Evolutionary conservation across 2,888 invertebrate genomes (phyloP), one percentile per base, ranked within the genome.

Genomic region (Amphipyra berbera): DNA sequence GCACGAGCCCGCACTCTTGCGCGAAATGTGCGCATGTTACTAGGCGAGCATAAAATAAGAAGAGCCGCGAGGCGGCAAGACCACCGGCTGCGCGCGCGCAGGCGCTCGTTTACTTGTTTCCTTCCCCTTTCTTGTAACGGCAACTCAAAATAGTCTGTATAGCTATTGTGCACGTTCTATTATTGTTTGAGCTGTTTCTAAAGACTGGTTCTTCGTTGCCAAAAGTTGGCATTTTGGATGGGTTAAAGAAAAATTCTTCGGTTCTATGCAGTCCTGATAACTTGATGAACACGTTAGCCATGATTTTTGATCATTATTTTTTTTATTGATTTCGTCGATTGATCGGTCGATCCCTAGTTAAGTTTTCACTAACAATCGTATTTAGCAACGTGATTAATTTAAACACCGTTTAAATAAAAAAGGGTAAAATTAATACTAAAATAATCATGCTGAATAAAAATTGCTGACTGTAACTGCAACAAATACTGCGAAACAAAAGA

Each of bases 21-120:
- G 94, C 94, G 93, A 94, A 93, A 90, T 89, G 94, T 94, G 95
- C 95, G 94, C 95, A 90, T 89, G 82, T 82, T 91, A 93, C 92
- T 81, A 93, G 92, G 93, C 81, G 77, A 70, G 42, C 86, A 91
- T 87, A 78, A 81, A 58, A 15, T 53, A 37, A 38, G 61, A 70
- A 78, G 82, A 79, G 66, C 50, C 70, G 15, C 38, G 45, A 40
- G 42, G 57, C 56, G 59, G 69, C 21, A 37, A 50, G 62, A 61
- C 64, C 57, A 69, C 65, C 70, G 47, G 42, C 45, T 56, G 66
- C 76, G 73, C 68, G 75, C 78, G 81, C 83, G 75, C 68, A 13
- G 27, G 61, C 54, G 66, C 73, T 75, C 79, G 63, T 61, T 49
- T 60, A 50, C 40, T 67, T 37, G 15, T 47, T 41, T 45, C 21